Conservation (phyloP, 2,888 invertebrate species). For the Nineta flava region DNA sequence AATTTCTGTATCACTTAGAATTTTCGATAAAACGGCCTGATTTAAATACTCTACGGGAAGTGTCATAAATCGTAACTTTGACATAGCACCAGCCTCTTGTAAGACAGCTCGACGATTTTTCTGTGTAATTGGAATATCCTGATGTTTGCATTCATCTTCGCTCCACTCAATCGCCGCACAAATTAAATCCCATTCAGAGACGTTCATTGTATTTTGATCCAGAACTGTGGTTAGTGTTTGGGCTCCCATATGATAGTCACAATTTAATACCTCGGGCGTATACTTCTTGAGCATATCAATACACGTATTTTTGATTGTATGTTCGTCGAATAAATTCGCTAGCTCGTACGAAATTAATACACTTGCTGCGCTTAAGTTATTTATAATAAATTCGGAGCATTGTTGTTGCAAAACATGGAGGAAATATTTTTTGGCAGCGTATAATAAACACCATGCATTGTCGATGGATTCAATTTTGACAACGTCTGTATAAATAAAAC, state of each 20-base stretch:
- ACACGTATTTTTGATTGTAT: constrained; percentile 31
- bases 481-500: constrained; percentile 44
- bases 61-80: constrained; percentile 4
- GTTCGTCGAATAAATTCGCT: constrained; percentile 40
- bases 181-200: constrained; percentile 35
- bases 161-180: constrained; percentile 39
- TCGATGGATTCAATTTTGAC: constrained; percentile 35
- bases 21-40: constrained; percentile 1
- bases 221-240: constrained; percentile 34
- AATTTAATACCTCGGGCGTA: constrained; percentile 34
- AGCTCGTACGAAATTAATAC: constrained; percentile 41
- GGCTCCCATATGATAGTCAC: constrained; percentile 32
- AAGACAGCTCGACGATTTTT: constrained; percentile 31
- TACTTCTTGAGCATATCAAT: constrained; percentile 38
- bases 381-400: constrained; percentile 36
- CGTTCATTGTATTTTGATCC: constrained; percentile 32
- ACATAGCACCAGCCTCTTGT: constrained; percentile 2
- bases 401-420: constrained; percentile 33
- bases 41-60: constrained; percentile 2
- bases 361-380: constrained; percentile 38
- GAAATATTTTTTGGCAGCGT: constrained; percentile 50
- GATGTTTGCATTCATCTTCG: constrained; percentile 31
- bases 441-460: constrained; percentile 43
- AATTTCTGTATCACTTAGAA: constrained; percentile 1
- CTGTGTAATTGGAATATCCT: constrained; percentile 25